Evolutionary conservation across 2,888 invertebrate genomes (phyloP), one percentile per base, ranked within the genome.

Genomic region (Exocentrus adspersus): DNA sequence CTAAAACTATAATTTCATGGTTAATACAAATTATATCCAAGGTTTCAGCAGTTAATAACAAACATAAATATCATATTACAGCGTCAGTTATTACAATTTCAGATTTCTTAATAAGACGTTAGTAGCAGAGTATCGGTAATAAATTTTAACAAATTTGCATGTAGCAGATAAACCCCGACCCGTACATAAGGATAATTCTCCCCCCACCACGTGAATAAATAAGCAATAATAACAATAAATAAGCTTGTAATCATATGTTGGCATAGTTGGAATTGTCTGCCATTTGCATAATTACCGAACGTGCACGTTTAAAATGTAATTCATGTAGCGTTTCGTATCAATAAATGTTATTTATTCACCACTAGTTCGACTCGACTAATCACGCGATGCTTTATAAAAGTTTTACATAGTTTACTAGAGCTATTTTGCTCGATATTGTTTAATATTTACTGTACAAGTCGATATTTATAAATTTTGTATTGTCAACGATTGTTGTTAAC

Each of bases 211-310:
- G 43, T 43, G 37, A 54, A 54, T 54, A 54, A 54, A 54, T 54
- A 42, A 54, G 17, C 21, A 54, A 43, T 28, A 54, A 54, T 54
- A 43, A 43, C 37, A 37, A 51, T 54, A 54, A 42, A 54, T 54
- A 45, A 14, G 16, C 14, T 16, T 16, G 54, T 54, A 54, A 54
- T 54, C 54, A 54, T 54, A 54, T 43, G 54, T 54, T 54, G 43
- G 54, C 24, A 54, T 24, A 41, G 46, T 12, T 58, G 45, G 60
- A 67, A 59, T 67, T 59, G 60, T 60, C 62, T 41, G 52, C 50
- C 54, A 66, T 66, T 66, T 62, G 59, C 66, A 66, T 66, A 66
- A 66, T 66, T 66, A 66, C 66, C 56, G 50, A 62, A 63, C 53
- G 51, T 63, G 50, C 66, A 60, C 46, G 54, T 52, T 62, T 59